These are phyloP conservation scores for Takifugu ocellatus DNA, from an alignment of 2,797 vertebrate genomes.

Conservation along the genomic window DNA sequence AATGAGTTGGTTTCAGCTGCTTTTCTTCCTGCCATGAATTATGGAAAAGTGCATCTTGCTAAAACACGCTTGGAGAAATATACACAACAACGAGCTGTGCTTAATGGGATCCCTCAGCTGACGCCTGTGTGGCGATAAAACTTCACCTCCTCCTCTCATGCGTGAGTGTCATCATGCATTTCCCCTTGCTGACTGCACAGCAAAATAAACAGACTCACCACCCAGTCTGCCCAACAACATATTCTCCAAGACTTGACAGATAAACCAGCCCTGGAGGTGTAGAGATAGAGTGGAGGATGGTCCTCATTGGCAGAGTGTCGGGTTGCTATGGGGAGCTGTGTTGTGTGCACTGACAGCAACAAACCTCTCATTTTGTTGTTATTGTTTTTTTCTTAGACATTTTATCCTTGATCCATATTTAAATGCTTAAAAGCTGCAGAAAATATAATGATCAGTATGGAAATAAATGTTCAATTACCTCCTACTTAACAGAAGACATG, in stretches of 20 bases:
- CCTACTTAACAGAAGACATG: no score
- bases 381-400: background rate
- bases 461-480: no score
- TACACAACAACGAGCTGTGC: background rate
- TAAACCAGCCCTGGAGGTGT: conserved; percentile 12
- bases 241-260: conserved; percentile 41
- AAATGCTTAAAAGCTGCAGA: background rate
- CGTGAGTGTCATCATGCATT: conserved; percentile 44
- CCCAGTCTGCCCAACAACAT: conserved; percentile 66
- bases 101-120: conserved; percentile 21
- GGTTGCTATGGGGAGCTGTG: no score
- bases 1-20: background rate
- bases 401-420: no score
- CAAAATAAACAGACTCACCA: conserved; percentile 30
- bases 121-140: conserved; percentile 28
- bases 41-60: conserved; percentile 7
- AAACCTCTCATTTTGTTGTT: background rate
- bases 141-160: conserved; percentile 30
- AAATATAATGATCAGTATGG: background rate
- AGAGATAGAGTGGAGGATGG: conserved; percentile 13
- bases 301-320: conserved; percentile 18
- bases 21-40: conserved; percentile 10
- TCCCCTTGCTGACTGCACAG: conserved; percentile 33
- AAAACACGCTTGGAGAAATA: conserved; percentile 6
- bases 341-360: background rate